A percentile compares a stretch with the other conserved stretches of the same genome.
Evolutionary conservation across 2,888 invertebrate genomes (phyloP).

Genomic region (Drosophila sordidula): DNA sequence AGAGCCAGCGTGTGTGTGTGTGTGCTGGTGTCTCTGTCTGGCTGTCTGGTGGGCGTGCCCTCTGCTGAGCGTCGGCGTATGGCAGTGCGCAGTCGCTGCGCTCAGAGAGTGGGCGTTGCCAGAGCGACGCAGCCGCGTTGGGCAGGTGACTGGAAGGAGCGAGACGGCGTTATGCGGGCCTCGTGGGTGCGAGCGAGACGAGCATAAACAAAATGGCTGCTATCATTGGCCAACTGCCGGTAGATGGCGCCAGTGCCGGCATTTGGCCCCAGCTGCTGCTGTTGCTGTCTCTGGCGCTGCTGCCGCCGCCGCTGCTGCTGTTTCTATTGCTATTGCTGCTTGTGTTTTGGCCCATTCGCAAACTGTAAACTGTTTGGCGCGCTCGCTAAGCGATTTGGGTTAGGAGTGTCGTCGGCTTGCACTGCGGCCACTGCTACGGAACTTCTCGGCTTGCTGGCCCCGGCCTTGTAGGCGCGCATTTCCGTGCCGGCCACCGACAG

Average conservation of each 20-base stretch:
- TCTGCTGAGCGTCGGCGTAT: constrained; percentile 41
- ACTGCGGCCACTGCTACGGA: constrained; percentile 12
- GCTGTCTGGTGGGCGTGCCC: constrained; percentile 61
- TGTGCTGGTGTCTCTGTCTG: constrained; percentile 44
- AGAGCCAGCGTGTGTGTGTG: constrained; percentile 3
- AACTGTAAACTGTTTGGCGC: constrained; percentile 75
- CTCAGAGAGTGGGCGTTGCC: constrained; percentile 80
- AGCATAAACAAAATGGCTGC: constrained; percentile 85
- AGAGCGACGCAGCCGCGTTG: constrained; percentile 72
- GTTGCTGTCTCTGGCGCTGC: constrained; percentile 23
- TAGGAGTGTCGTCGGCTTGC: constrained; percentile 67
- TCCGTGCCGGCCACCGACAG: constrained; percentile 56
- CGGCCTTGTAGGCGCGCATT: constrained; percentile 56
- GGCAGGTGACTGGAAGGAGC: constrained; percentile 79
- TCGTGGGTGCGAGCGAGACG: constrained; percentile 60
- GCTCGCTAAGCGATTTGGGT: constrained; percentile 79
- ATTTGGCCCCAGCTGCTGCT: constrained; percentile 41
- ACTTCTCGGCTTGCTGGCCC: constrained; percentile 24
- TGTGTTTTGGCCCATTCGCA: constrained; percentile 59
- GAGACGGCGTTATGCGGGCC: constrained; percentile 41
- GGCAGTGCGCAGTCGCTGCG: constrained; percentile 65
- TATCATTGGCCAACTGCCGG: constrained; percentile 76
- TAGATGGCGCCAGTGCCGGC: constrained; percentile 83
- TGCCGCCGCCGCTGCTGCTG: constrained; percentile 24
- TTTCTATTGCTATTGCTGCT: constrained; percentile 29